Conservation (phyloP, 2,113 vertebrate genomes). For the Solea solea region DNA sequence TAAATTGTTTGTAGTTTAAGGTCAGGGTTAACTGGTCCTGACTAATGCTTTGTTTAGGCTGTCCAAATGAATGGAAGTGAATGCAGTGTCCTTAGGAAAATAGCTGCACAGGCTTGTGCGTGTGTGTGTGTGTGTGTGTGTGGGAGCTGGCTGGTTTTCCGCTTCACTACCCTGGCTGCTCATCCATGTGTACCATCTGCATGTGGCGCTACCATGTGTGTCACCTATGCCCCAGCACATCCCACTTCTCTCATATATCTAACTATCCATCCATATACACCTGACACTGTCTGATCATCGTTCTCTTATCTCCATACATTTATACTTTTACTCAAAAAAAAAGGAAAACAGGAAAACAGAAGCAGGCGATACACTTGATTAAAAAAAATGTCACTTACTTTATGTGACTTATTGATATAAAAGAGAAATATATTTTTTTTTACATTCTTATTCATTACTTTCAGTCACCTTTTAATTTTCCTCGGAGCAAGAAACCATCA, state of each 20-base stretch:
- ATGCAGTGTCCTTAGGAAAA: no score
- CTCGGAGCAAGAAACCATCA: slow-evolving; percentile 45
- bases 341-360: slow-evolving; percentile 42
- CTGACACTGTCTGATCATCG: slow-evolving; percentile 42
- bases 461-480: slow-evolving; percentile 65
- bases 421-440: slow-evolving; percentile 23
- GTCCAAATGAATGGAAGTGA: no score
- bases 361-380: slow-evolving; percentile 35
- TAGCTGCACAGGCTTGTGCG: not conserved
- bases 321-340: slow-evolving; percentile 29
- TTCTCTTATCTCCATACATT: slow-evolving; percentile 16
- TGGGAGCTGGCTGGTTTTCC: slow-evolving; percentile 69
- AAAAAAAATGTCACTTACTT: slow-evolving; percentile 40
- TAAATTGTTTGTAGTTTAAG: no score
- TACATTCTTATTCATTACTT: slow-evolving; percentile 37
- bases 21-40: no score
- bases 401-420: slow-evolving; percentile 42
- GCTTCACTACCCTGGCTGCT: slow-evolving; percentile 73
- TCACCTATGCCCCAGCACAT: slow-evolving; percentile 69
- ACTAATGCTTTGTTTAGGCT: no score
- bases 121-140: slow-evolving; percentile 34
- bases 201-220: slow-evolving; percentile 78
- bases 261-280: slow-evolving; percentile 49
- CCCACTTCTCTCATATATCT: slow-evolving; percentile 55
- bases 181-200: slow-evolving; percentile 77